Percentiles rank a stretch among this genome's conserved stretches.
These are phyloP conservation scores for Poicephalus gulielmi DNA, from an alignment of 2,113 vertebrate species.

Conservation along the genomic window DNA sequence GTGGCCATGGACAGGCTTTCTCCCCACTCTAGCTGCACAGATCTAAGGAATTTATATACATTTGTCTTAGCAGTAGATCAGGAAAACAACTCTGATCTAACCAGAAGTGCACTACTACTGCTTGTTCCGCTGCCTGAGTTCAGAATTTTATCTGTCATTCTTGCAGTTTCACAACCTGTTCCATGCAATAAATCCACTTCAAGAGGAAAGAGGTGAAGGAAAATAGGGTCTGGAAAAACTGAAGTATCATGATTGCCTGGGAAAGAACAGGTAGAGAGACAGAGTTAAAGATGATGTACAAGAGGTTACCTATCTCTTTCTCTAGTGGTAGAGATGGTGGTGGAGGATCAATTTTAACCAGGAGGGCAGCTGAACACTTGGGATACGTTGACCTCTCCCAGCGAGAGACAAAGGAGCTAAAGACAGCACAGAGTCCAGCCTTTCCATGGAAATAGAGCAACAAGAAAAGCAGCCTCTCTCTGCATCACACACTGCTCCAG, in stretches of 20 bases:
- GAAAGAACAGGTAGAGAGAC: background rate
- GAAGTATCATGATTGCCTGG: background rate
- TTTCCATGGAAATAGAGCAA: slow-evolving; percentile 64
- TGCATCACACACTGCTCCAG: slow-evolving; percentile 55
- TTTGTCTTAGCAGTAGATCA: background rate
- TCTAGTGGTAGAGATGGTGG: background rate
- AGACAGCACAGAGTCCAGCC: slow-evolving; percentile 58
- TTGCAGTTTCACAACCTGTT: background rate
- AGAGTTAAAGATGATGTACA: background rate
- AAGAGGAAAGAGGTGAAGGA: background rate
- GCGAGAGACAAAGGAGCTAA: slow-evolving; percentile 69
- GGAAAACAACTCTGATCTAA: background rate
- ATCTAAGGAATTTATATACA: background rate
- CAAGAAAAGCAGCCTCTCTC: slow-evolving; percentile 60
- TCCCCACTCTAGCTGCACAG: background rate
- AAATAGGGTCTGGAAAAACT: background rate
- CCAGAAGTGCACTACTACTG: background rate
- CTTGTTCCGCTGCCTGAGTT: background rate
- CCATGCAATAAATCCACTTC: background rate
- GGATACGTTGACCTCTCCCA: slow-evolving; percentile 60
- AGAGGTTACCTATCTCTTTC: background rate
- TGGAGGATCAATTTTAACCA: background rate
- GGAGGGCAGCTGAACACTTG: slow-evolving; percentile 51
- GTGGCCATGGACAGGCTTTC: background rate
- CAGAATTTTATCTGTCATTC: background rate